Evolutionary conservation across 2,797 vertebrate species (phyloP).

Genomic region (Thalassophryne amazonica): DNA sequence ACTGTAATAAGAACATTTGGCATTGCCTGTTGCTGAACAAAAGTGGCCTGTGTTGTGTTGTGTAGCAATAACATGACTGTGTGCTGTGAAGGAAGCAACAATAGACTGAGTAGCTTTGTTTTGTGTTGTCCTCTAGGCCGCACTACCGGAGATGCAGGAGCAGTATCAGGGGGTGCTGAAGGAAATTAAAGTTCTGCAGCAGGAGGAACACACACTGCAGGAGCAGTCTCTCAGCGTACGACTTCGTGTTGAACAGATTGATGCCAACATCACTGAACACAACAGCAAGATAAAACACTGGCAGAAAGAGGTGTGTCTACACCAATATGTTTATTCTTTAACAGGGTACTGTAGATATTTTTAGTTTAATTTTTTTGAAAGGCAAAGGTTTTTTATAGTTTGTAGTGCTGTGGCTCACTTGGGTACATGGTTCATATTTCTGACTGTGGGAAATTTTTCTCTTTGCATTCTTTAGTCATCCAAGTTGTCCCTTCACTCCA

Average conservation of each 20-base stretch:
- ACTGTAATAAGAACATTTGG: no score
- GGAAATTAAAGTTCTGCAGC: slow-evolving; percentile 84
- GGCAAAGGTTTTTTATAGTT: neutral
- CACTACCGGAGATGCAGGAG: slow-evolving; percentile 83
- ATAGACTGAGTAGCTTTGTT: neutral
- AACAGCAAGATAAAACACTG: slow-evolving; percentile 91
- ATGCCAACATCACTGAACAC: slow-evolving; percentile 82
- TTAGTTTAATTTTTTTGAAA: neutral
- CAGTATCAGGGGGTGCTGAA: slow-evolving; percentile 79
- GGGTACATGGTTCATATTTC: neutral
- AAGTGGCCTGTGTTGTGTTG: no score
- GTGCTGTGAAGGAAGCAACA: no score
- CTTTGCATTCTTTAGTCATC: slow-evolving; percentile 73
- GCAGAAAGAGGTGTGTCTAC: slow-evolving; percentile 97
- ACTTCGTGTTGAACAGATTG: slow-evolving; percentile 88
- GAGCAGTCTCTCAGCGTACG: slow-evolving; percentile 89
- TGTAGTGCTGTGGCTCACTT: neutral
- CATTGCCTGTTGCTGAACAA: no score
- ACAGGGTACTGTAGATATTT: fast-evolving
- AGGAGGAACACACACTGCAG: slow-evolving; percentile 86
- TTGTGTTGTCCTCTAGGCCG: slow-evolving; percentile 68
- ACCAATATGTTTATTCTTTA: no score
- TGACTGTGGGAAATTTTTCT: neutral
- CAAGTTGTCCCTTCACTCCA: slow-evolving; percentile 82
- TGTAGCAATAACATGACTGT: no score